Conservation (phyloP, 2,113 vertebrate genomes). For the Dasyprocta punctata region DNA sequence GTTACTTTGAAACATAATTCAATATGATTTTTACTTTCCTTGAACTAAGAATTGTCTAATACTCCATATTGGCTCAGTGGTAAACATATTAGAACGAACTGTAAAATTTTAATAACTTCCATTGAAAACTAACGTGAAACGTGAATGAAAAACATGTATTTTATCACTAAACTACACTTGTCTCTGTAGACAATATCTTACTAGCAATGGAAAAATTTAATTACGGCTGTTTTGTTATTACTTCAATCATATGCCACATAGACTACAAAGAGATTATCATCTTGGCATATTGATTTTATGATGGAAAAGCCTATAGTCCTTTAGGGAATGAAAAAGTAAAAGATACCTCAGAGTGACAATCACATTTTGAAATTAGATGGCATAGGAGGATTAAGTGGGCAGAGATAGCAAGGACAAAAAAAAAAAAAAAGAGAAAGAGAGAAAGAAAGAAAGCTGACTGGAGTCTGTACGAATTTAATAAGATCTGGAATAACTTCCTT, state of each 20-base stretch:
- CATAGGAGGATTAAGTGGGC: conserved; percentile 58
- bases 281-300: conserved; percentile 55
- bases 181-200: neutral
- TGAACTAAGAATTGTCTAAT: neutral
- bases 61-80: neutral
- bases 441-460: conserved; percentile 48
- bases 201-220: neutral
- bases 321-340: conserved; percentile 39
- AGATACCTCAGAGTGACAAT: conserved; percentile 19
- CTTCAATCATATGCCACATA: neutral
- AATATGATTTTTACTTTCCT: neutral
- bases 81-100: conserved; percentile 9
- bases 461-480: conserved; percentile 62
- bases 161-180: neutral
- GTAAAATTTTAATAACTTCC: neutral
- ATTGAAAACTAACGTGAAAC: neutral
- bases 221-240: conserved; percentile 25
- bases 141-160: neutral
- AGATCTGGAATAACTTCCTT: conserved; percentile 53
- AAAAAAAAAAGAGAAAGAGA: too few relatives aligned
- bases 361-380: conserved; percentile 62
- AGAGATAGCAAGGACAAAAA: conserved; percentile 47
- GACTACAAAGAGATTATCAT: neutral
- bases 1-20: neutral
- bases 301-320: neutral